Base-by-base conservation (phyloP, 2,113 vertebrate genomes). In the Cnemophilus loriae region DNA sequence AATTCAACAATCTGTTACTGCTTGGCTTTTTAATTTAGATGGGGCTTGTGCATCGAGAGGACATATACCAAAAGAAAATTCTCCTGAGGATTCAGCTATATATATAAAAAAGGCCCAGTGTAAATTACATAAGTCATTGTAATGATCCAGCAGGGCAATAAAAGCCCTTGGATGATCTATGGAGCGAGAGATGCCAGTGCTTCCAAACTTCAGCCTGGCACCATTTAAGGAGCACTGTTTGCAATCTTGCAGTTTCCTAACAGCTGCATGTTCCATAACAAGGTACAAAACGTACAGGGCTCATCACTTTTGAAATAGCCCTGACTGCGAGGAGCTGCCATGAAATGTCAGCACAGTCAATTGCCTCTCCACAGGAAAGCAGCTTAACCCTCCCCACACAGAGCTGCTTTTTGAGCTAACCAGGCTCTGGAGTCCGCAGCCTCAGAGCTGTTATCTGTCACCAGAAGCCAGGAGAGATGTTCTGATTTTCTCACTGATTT, bases 181-280 rank as follows among this genome's bases (percentile, higher is more conserved):
- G 67, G 74, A 90, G 82, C 0, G 1, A 77, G 90, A 96, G 67
- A 49, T 90, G 67, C 64, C 68, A 50, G 50, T 8, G 47, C 70
- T 76, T 60, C 81, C 61, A 73, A 21, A 63, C 55, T 85, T 56
- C 84, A 89, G 42, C 1, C 84, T 95, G 81, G 89, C 94, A 76
- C 78, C 86, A 14, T 76, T 94, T 77, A 78, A 67, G 85, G 90
- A 88, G 57, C 63, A 13, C 9, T 37, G 59, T 87, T 90, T 81
- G 78, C 76, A 87, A 83, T 56, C 83, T 89, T 78, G 74, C 84
- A 76, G 4, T 71, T 76, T 74, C 41, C 59, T 82, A 95, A 32
- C 95, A 96, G 84, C 87, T 95, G 96, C 67, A 35, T 27, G 49
- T 94, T 75, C 89, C 81, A 33, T 55, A 87, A 94, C 84, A 82